Evolutionary conservation across 2,888 invertebrate species (phyloP).

Genomic region (Aspidiotus destructor): DNA sequence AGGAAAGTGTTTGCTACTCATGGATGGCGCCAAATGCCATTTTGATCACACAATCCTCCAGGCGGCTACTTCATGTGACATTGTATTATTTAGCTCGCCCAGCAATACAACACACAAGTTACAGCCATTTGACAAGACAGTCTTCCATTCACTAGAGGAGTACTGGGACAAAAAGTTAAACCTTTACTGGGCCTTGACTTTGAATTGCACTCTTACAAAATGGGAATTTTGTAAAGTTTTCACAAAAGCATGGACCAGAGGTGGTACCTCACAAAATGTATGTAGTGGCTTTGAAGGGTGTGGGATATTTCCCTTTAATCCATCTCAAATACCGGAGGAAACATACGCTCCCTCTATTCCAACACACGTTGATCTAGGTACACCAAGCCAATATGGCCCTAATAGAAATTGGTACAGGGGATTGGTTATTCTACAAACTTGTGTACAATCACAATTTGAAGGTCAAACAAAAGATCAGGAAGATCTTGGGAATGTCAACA

Average conservation of each 20-base stretch:
- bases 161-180: not conserved
- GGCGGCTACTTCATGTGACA: not conserved
- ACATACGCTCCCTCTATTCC: not conserved
- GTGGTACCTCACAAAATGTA: not conserved
- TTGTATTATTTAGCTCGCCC: not conserved
- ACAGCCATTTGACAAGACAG: not conserved
- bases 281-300: not conserved
- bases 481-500: no score
- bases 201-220: not conserved
- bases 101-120: not conserved
- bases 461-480: no score
- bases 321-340: not conserved
- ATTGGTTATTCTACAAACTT: no score
- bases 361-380: not conserved
- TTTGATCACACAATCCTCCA: not conserved
- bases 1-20: not conserved
- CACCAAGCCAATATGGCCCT: no score
- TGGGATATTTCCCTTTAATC: not conserved
- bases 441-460: no score
- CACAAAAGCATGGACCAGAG: not conserved
- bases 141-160: not conserved
- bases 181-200: not conserved
- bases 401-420: no score
- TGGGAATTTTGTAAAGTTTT: not conserved
- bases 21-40: conserved; percentile 2